Base-by-base conservation (phyloP, 2,113 vertebrate genomes). In the Cricetomys ansorgei region DNA sequence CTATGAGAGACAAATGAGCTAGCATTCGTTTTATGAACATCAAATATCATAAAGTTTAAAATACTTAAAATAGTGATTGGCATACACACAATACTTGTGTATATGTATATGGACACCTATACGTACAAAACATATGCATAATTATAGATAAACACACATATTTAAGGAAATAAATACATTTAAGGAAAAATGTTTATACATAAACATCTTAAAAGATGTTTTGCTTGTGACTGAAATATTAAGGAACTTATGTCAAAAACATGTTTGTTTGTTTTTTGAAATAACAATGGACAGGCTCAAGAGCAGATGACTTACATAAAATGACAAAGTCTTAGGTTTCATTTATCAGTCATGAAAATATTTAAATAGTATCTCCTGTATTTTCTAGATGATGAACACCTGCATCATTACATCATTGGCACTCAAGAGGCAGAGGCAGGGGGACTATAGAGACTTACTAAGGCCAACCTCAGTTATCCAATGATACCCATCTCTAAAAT, bases 201-300 rank as follows among this genome's bases (percentile, higher is more conserved):
- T 45, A 91, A 55, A 65, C 13, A 50, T 25, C 10, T 92, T 80
- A 12, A 43, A 55, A 3, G 77, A 25, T 80, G 8, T 45, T 88
- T 27, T n/a, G 4, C 37, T 84, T 15, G 9, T 94, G 29, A 73
- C 40, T 65, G 17, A 57, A 57, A 57, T 81, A 57, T 81, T 9
- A 40, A 59, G 55, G n/a, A 81, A 59, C 10, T 27, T n/a, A 37
- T 34, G 5, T 1, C 12, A 69, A n/a, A 3, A 59, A 81, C 6
- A 77, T 50, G 15, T 53, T 16, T 69, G n/a, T n/a, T n/a, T n/a
- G n/a, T 50, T 43, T 13, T 53, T 37, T 69, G 31, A 45, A 87
- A 27, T 50, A 53, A 1, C 59, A 5, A 4, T 7, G 11, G 2
- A n/a, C 8, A 48, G 5, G 16, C 37, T 57, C n/a, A 1, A 8